Conservation (phyloP, 23 tunicate species). For the Botrylloides violaceus region DNA sequence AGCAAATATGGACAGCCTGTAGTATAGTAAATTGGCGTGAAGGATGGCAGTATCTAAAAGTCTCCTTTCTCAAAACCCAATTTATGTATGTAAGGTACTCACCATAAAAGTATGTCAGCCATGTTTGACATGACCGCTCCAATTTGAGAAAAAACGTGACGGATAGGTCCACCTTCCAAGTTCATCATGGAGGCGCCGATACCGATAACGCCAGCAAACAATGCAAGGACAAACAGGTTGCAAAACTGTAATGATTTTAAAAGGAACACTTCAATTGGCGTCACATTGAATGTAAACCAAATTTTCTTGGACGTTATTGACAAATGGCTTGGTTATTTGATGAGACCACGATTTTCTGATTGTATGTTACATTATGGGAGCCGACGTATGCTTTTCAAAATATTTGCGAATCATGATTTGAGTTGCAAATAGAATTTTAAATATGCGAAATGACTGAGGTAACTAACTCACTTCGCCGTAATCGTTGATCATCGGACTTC, state of each 20-base stretch:
- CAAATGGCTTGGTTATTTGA: no score
- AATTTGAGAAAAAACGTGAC: slow-evolving; percentile 16
- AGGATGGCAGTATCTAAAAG: no score
- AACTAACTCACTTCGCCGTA: background rate
- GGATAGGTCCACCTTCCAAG: slow-evolving; percentile 16
- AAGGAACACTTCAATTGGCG: no score
- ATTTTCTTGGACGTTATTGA: no score
- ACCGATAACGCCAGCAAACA: slow-evolving; percentile 16
- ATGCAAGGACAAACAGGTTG: slow-evolving; percentile 12
- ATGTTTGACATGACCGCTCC: slow-evolving; percentile 20
- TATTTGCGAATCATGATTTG: background rate
- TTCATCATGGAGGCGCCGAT: slow-evolving; percentile 10
- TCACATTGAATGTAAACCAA: no score
- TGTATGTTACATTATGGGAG: no score
- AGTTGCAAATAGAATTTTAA: background rate
- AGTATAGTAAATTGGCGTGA: no score
- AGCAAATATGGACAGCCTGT: no score
- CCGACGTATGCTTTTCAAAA: no score
- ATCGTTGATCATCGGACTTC: background rate
- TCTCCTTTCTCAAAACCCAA: no score
- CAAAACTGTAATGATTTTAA: slow-evolving; percentile 12
- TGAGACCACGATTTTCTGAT: no score
- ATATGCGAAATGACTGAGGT: background rate
- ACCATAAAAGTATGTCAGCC: slow-evolving; percentile 18
- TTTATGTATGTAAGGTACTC: slow-evolving; percentile 8